Conservation (phyloP, 2,888 invertebrate genomes). For the Pinctada fucata region DNA sequence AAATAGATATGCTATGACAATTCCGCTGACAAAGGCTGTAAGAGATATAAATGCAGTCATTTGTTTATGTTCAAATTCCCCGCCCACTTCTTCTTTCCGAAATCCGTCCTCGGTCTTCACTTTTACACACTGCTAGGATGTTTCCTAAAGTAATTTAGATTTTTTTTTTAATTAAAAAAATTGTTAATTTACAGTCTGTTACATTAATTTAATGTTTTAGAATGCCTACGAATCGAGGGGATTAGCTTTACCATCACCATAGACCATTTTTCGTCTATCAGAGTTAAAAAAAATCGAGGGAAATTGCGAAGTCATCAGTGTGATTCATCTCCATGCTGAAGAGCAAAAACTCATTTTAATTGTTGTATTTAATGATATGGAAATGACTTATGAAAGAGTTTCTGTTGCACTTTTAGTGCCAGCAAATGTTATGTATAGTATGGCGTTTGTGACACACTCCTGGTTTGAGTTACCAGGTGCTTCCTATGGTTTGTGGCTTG, state of each 20-base stretch:
- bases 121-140: background rate
- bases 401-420: slow-evolving; percentile 55
- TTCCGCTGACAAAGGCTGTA: background rate
- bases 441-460: slow-evolving; percentile 57
- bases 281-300: too few species aligned
- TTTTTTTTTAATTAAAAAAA: too few species aligned
- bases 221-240: too few species aligned
- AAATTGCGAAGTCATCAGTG: background rate
- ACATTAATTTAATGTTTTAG: too few species aligned
- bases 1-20: background rate
- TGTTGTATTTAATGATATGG: too few species aligned
- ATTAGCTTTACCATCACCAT: too few species aligned
- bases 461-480: slow-evolving; percentile 67
- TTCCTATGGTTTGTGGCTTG: slow-evolving; percentile 64
- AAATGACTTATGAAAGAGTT: slow-evolving; percentile 27
- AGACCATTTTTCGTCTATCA: too few species aligned
- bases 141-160: too few species aligned
- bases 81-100: background rate
- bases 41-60: background rate
- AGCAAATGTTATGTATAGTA: slow-evolving; percentile 55
- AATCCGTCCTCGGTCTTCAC: background rate
- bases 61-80: background rate
- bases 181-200: too few species aligned
- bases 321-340: background rate
- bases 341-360: too few species aligned